phyloP scores from a whole-genome alignment of 2,797 vertebrate species.

The Podargus strigoides region DNA sequence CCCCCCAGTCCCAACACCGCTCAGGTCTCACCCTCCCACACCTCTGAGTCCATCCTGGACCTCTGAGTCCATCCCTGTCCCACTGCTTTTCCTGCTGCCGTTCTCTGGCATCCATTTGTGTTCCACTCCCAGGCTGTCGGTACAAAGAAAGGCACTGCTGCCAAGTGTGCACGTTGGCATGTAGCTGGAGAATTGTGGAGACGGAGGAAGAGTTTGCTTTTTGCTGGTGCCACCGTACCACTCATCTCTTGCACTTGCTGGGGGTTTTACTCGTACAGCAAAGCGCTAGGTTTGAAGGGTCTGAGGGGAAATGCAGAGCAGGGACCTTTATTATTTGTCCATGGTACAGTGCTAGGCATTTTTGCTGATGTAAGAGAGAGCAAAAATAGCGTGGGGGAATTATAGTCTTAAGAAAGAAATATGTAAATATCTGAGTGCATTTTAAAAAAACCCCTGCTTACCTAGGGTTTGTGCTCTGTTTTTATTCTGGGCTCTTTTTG shows the following conservation, averaged over 20 bases:
- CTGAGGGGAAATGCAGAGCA: neutral
- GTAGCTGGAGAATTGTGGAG: accelerated
- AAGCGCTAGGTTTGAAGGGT: neutral
- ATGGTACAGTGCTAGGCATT: accelerated
- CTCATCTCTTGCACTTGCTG: neutral
- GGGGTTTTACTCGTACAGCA: accelerated
- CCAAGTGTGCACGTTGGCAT: accelerated
- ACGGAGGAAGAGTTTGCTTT: neutral
- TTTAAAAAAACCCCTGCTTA: neutral
- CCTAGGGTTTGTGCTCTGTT: accelerated
- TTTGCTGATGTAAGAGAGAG: neutral
- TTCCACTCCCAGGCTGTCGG: accelerated
- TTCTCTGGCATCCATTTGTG: accelerated
- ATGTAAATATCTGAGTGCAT: slow-evolving; percentile 16
- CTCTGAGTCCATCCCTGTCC: neutral
- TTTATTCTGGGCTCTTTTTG: neutral
- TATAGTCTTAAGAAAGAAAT: neutral
- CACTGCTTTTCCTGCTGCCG: accelerated
- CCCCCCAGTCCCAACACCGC: accelerated
- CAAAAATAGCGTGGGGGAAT: neutral
- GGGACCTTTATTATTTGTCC: neutral
- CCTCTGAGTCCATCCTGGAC: neutral
- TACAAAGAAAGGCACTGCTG: neutral
- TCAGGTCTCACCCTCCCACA: neutral
- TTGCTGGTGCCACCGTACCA: neutral